Evolutionary conservation across 2,113 vertebrate genomes (phyloP).

Genomic region (Melanostigma gelatinosum): DNA sequence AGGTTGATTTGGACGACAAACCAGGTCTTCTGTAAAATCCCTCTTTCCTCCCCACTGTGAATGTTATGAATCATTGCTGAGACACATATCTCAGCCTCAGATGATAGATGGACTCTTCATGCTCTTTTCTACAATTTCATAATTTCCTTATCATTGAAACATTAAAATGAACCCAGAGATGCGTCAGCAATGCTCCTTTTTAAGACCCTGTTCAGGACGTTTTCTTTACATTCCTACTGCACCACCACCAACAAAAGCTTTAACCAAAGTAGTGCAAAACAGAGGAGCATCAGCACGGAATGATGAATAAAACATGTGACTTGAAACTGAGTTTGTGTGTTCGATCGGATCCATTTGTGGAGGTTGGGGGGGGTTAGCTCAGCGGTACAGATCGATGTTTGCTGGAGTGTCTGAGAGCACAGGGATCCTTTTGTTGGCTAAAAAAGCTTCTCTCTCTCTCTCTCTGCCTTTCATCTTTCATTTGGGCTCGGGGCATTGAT

Average conservation of each 20-base stretch:
- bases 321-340: conserved; percentile 34
- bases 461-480: conserved; percentile 65
- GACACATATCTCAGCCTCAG: conserved; percentile 7
- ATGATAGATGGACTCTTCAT: neutral
- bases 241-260: neutral
- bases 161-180: too few relatives aligned
- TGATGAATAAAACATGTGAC: conserved; percentile 62
- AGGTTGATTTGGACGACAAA: neutral
- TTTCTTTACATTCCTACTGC: neutral
- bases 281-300: neutral
- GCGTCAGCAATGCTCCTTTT: neutral
- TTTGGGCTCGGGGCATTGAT: conserved; percentile 59
- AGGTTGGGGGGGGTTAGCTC: conserved; percentile 21
- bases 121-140: too few relatives aligned
- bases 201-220: neutral
- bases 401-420: conserved; percentile 48
- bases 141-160: neutral
- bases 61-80: conserved; percentile 18
- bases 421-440: conserved; percentile 57
- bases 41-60: neutral
- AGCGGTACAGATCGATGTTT: conserved; percentile 58
- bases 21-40: neutral
- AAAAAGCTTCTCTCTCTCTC: conserved; percentile 27
- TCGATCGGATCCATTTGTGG: conserved; percentile 54
- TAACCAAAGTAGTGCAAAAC: conserved; percentile 14